Base-by-base conservation (phyloP, 2,888 invertebrate species). In the Drosophila ezoana region DNA sequence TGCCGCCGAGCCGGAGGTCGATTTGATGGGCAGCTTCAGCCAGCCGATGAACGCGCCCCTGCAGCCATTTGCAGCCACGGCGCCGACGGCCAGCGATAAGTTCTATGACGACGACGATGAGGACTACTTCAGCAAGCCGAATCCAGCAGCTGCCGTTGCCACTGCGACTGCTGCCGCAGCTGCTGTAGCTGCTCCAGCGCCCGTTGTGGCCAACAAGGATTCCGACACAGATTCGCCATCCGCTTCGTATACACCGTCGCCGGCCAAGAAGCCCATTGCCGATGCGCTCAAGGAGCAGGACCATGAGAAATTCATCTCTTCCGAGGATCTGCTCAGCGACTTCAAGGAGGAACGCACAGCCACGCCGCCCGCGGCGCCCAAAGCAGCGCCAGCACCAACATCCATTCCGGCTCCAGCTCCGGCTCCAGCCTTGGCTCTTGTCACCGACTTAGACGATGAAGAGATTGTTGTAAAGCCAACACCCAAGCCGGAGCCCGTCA, bases 281-380 rank as follows among this genome's bases (percentile, higher is more conserved):
- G 89, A 88, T 72, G 90, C 91, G 1, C 84, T 91, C 4, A 91
- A 91, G 64, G 92, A 92, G 65, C 92, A 92, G 73, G 91, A 91
- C 53, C 91, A 92, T 72, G 92, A 92, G 43, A 91, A 92, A 65
- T 92, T 92, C 54, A 92, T 92, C 56, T 92, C 92, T 1, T 92
- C 92, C 13, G 92, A 92, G 71, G 92, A 92, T 87, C 79, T 92
- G 13, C 61, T 92, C 11, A 89, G 90, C 4, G 92, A 92, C 58
- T 91, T 92, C 56, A 92, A 91, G 66, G 91, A 91, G 33, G 90
- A 90, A 53, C 91, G 89, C 64, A 89, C 84, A 35, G 81, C 83
- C 14, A 83, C 74, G 3, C 63, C 80, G 6, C 76, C 83, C 5
- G 57, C 49, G 37, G 49, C 66, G 43, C 47, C 48, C 23, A 37